Evolutionary conservation across 2,113 vertebrate genomes (phyloP).

Genomic region (Anarhynchus alexandrinus): DNA sequence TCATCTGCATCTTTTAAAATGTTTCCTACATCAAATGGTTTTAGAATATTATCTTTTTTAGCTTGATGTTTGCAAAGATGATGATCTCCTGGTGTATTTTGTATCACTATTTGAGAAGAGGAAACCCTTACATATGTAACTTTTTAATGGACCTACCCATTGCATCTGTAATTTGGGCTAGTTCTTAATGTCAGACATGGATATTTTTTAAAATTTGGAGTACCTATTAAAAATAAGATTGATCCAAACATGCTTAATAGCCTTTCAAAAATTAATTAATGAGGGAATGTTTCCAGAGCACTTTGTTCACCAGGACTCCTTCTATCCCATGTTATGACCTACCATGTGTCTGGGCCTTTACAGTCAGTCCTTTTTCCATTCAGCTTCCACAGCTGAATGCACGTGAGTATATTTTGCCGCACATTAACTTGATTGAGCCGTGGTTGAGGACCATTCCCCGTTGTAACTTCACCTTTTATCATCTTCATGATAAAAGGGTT

Average conservation of each 20-base stretch:
- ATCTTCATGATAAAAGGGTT: neutral
- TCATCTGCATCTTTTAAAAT: neutral
- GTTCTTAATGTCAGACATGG: neutral
- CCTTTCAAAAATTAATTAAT: neutral
- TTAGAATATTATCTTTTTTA: neutral
- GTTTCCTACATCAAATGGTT: neutral
- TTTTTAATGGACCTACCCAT: neutral
- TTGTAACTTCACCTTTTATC: neutral
- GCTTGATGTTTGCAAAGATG: neutral
- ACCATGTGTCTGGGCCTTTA: neutral
- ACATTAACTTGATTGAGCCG: neutral
- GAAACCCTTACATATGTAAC: neutral
- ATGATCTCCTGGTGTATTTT: neutral
- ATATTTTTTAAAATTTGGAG: neutral
- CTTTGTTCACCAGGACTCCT: neutral
- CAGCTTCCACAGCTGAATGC: neutral
- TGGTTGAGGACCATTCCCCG: neutral
- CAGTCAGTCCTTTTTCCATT: neutral
- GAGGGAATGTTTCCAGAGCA: neutral
- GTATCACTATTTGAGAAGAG: neutral
- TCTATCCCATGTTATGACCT: neutral
- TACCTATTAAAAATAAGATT: neutral
- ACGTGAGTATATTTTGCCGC: fast-evolving
- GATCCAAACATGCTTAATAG: neutral
- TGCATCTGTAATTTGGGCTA: neutral